Percentiles rank a stretch among this genome's conserved stretches.
Conservation (phyloP, 1,140 invertebrate genomes). For the Anoplolepis gracilipes region DNA sequence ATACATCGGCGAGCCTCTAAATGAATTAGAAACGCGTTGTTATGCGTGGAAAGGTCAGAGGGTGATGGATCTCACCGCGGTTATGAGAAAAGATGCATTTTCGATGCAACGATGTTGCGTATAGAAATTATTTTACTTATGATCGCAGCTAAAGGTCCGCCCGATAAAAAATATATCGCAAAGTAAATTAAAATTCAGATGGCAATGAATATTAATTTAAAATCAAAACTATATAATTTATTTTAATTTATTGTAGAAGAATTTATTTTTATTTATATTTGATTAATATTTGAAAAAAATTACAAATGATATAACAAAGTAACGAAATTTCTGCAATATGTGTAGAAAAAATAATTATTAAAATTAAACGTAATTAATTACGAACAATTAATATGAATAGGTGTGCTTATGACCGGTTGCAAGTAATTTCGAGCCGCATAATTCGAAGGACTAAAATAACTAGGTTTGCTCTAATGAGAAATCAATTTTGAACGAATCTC, state of each 20-base stretch:
- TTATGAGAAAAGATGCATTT: constrained; percentile 38
- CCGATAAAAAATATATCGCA: background rate
- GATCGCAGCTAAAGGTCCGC: background rate
- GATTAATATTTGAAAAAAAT: background rate
- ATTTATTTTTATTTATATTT: background rate
- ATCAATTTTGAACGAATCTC: background rate
- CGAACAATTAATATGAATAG: background rate
- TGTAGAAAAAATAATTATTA: background rate
- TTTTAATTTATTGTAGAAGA: background rate
- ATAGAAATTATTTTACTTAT: constrained; percentile 11
- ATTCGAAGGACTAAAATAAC: background rate
- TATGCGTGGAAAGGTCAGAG: constrained; percentile 43
- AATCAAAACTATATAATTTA: background rate
- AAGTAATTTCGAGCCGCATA: background rate
- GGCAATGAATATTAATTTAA: background rate
- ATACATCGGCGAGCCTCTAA: constrained; percentile 24
- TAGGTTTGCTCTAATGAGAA: constrained; percentile 31
- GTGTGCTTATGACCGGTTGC: background rate
- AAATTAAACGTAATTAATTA: background rate
- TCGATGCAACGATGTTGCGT: background rate
- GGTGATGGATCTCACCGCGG: constrained; percentile 17
- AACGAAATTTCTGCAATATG: background rate
- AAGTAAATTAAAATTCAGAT: background rate
- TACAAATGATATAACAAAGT: background rate
- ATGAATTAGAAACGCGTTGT: constrained; percentile 55